Conservation (phyloP, 2,888 invertebrate genomes). For the Caenorhabditis sp. region DNA sequence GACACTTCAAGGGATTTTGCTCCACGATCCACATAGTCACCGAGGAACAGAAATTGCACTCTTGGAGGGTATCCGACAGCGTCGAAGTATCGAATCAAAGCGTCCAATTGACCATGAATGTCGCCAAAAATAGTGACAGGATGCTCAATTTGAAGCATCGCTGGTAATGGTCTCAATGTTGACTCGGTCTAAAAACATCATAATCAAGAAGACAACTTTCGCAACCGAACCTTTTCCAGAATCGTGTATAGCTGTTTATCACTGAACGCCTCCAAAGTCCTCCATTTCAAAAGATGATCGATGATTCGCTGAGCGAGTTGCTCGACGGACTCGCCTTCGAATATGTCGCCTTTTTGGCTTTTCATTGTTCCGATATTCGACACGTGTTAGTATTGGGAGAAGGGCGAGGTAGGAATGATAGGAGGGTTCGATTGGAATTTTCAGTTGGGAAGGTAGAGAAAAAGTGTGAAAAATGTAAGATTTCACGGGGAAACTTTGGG, state of each 20-base stretch:
- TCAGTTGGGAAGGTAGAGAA: too few species aligned
- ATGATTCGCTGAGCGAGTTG: conserved; percentile 64
- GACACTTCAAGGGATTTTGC: conserved; percentile 75
- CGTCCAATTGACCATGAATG: conserved; percentile 78
- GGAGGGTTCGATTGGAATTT: not conserved
- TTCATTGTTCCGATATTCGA: conserved; percentile 14
- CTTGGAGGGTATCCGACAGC: conserved; percentile 76
- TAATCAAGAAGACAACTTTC: not conserved
- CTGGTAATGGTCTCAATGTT: conserved; percentile 63
- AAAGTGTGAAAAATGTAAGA: too few species aligned
- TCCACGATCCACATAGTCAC: conserved; percentile 81
- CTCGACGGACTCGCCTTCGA: conserved; percentile 42
- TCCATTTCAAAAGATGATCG: conserved; percentile 51
- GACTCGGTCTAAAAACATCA: conserved; percentile 47
- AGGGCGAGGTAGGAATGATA: not conserved
- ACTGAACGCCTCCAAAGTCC: conserved; percentile 57
- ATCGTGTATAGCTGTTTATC: conserved; percentile 60
- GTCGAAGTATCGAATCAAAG: conserved; percentile 70
- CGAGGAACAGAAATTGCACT: conserved; percentile 74
- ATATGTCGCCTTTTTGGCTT: conserved; percentile 6
- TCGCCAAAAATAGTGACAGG: conserved; percentile 77
- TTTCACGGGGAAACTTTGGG: too few species aligned
- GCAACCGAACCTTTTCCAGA: conserved; percentile 40
- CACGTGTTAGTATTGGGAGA: not conserved
- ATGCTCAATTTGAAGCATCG: conserved; percentile 69